A percentile compares a stretch with the other conserved stretches of the same genome.
phyloP scores from a whole-genome alignment of 2,888 invertebrate species.

The Drosophila kokeensis region DNA sequence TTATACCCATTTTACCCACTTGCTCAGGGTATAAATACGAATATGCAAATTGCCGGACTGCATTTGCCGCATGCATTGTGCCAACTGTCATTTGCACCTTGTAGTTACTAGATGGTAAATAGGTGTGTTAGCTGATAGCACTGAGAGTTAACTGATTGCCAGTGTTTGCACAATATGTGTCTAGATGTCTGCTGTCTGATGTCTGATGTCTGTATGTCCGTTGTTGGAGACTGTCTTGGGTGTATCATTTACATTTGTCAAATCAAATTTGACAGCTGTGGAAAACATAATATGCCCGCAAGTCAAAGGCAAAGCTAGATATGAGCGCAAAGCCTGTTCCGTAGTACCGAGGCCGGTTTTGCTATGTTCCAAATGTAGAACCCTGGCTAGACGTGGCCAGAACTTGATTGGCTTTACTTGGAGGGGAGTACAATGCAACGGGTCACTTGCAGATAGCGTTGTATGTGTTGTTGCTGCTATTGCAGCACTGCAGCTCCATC shows the following conservation, averaged over 20 bases:
- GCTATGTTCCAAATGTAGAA: slow-evolving; percentile 3
- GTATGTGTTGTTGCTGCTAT: not conserved
- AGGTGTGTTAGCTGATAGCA: not conserved
- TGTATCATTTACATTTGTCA: slow-evolving; percentile 78
- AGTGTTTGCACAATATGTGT: slow-evolving; percentile 10
- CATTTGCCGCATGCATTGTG: slow-evolving; percentile 53
- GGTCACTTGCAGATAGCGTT: not conserved
- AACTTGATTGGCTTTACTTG: slow-evolving; percentile 59
- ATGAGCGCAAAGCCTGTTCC: slow-evolving; percentile 7
- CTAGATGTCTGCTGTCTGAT: slow-evolving; percentile 14
- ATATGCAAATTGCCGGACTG: slow-evolving; percentile 38
- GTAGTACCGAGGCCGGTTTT: slow-evolving; percentile 14
- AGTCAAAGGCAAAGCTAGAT: slow-evolving; percentile 15
- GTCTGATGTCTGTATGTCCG: slow-evolving; percentile 9
- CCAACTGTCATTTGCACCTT: slow-evolving; percentile 48
- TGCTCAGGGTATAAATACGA: slow-evolving; percentile 43
- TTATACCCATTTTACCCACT: not conserved
- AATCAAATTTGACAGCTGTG: slow-evolving; percentile 79
- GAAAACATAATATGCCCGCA: slow-evolving; percentile 68
- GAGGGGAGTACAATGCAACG: not conserved
- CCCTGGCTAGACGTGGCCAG: slow-evolving; percentile 37
- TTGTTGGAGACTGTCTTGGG: slow-evolving; percentile 7
- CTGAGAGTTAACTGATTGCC: not conserved
- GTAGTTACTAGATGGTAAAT: slow-evolving; percentile 2
- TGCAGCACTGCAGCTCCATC: not conserved